Conservation (phyloP, 1,140 invertebrate species). For the Apis florea region DNA sequence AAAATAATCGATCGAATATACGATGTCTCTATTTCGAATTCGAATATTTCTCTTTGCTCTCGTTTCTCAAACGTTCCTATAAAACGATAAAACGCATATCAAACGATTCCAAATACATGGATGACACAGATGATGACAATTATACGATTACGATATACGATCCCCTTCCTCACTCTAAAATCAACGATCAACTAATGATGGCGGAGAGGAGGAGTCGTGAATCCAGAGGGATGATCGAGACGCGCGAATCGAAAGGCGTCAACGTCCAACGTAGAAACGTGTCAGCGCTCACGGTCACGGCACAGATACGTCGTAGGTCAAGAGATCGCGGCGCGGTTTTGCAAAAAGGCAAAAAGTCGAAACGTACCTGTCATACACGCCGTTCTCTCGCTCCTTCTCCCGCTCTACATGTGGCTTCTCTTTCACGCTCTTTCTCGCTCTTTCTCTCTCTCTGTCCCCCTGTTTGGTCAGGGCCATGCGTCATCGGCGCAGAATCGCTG, state of each 20-base stretch:
- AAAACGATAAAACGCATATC: too few species aligned
- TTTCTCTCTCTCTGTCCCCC: slow-evolving; percentile 22
- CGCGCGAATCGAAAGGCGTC: not conserved
- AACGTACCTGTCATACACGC: slow-evolving; percentile 46
- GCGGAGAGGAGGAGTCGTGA: not conserved
- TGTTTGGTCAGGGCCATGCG: slow-evolving; percentile 53
- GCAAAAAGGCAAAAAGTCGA: slow-evolving; percentile 33
- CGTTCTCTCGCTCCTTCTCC: slow-evolving; percentile 1
- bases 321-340: slow-evolving; percentile 17
- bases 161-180: not conserved
- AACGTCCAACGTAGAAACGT: not conserved
- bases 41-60: too few species aligned
- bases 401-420: not conserved
- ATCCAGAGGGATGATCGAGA: not conserved
- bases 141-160: not conserved
- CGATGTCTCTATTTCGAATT: not conserved
- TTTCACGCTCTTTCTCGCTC: slow-evolving; percentile 11
- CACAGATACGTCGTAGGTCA: slow-evolving; percentile 34
- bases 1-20: not conserved
- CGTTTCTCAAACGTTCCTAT: too few species aligned
- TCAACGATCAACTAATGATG: not conserved
- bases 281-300: slow-evolving; percentile 36
- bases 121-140: not conserved
- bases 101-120: too few species aligned
- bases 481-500: slow-evolving; percentile 61